Base-by-base conservation (phyloP, 2,888 invertebrate genomes). In the Mesorhabditis spiculigera region DNA sequence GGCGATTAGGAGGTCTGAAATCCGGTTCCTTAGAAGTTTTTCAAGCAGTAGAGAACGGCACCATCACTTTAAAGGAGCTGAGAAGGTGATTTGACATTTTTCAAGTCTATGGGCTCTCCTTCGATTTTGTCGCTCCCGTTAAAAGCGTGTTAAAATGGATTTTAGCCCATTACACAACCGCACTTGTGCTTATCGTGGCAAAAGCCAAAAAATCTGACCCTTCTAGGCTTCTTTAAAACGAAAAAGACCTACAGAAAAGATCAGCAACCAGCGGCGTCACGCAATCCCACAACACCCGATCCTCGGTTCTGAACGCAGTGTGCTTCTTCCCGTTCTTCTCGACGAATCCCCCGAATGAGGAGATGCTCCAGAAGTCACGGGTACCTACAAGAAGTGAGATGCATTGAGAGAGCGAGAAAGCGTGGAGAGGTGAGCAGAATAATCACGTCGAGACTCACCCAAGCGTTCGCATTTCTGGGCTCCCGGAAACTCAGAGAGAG, bases 191-290 rank as follows among this genome's bases (percentile, higher is more conserved):
- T 28, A 28, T 28, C 28, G 3, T 28, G 28, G 28, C 28, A 28
- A 28, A 28, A 28, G 28, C 1, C 28, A 28, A 28, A 28, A 28
- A 28, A 28, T 28, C 28, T 28, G 28, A 28, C 28, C 28, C 3
- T 28, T 28, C 28, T 28, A 1, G 28, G 28, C 28, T 28, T 28
- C 28, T 28, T 50, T 50, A 2, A 13, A 50, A 50, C 58, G 58
- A 10, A 50, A n/a, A 50, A 10, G 8, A 50, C 58, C n/a, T 50
- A 50, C 58, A 82, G 73, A 82, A 82, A 28, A 77, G 68, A 71
- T 82, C 78, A 44, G 81, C 81, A 4, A 81, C 75, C 3, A 73
- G 66, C 42, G 82, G 82, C 5, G 78, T 76, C 63, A 82, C 77
- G 67, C 82, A 82, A 66, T 82, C 81, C 28, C 82, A 69, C 4